Base-by-base conservation (phyloP, 2,888 invertebrate species). In the Lepidonotus clava region DNA sequence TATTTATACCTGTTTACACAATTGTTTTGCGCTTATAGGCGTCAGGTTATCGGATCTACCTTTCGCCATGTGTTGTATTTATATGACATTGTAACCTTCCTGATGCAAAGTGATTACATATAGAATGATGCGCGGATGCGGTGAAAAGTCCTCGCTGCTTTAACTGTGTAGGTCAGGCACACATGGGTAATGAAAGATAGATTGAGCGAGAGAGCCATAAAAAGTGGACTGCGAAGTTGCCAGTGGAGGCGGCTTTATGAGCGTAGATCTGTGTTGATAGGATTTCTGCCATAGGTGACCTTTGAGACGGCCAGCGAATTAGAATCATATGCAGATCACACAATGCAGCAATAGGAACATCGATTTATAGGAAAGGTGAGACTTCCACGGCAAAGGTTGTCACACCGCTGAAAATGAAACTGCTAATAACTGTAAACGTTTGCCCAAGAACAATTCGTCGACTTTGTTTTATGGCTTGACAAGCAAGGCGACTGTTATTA, bases 261-360 rank as follows among this genome's bases (percentile, higher is more conserved):
- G n/a, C n/a, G n/a, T n/a, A n/a, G n/a, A n/a, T n/a, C n/a, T n/a
- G n/a, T 53, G n/a, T 53, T 2, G n/a, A 53, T n/a, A n/a, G 53
- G 2, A n/a, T 53, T 6, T 18, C 46, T 11, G 6, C 46, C 6
- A 46, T 46, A n/a, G 53, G 21, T 53, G 21, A 11, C 53, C 61
- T 61, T 24, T 2, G n/a, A 18, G 61, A 28, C 28, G 24, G n/a
- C 61, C 28, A 61, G n/a, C 24, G 53, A 1, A 61, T 61, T 61
- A 61, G 11, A 28, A 32, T 24, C 24, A 61, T 11, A 24, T 61
- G 61, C 28, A 18, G 24, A 61, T 61, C 61, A 61, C 28, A 61
- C 61, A 61, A 61, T 61, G 61, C 11, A 61, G 61, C 61, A 61
- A 61, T 61, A 14, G 61, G 61, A 61, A 61, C 61, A 61, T 61